phyloP scores from a whole-genome alignment of 2,888 invertebrate genomes.

The Mayetiola destructor region DNA sequence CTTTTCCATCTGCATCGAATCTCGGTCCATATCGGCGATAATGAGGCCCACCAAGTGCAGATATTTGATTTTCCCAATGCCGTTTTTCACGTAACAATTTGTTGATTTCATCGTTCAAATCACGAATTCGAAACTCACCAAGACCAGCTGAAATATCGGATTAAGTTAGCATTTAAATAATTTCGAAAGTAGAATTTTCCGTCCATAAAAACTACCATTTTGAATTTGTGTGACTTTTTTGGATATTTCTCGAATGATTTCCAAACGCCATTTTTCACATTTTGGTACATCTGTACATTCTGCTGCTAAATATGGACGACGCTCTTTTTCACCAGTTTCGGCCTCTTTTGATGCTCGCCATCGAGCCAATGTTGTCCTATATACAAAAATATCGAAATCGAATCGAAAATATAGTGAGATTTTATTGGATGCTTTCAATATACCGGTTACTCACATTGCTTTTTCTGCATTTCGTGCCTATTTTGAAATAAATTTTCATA shows the following conservation, averaged over 20 bases:
- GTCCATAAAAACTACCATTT: conserved; percentile 48
- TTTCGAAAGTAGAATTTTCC: neutral
- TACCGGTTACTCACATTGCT: conserved; percentile 66
- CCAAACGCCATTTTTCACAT: conserved; percentile 92
- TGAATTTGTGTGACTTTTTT: conserved; percentile 99
- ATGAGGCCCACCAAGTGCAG: conserved; percentile 89
- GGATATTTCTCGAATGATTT: conserved; percentile 93
- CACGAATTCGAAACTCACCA: conserved; percentile 96
- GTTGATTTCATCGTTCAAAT: conserved; percentile 98
- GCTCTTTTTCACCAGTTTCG: conserved; percentile 72
- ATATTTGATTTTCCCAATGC: conserved; percentile 96
- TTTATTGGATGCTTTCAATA: neutral
- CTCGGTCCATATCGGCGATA: conserved; percentile 80
- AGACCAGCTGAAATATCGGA: conserved; percentile 59
- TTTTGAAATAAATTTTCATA: neutral
- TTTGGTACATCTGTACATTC: conserved; percentile 85
- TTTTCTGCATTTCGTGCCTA: conserved; percentile 96
- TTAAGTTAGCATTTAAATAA: conserved; percentile 2
- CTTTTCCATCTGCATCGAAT: conserved; percentile 82
- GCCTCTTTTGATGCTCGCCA: conserved; percentile 96
- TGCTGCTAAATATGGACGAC: conserved; percentile 86
- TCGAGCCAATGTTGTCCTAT: conserved; percentile 84
- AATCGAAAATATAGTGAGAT: neutral
- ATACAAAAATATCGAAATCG: conserved; percentile 14
- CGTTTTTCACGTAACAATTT: conserved; percentile 89